These are phyloP conservation scores for Nannospalax galili DNA, from an alignment of 2,113 vertebrate species.

Conservation along the genomic window DNA sequence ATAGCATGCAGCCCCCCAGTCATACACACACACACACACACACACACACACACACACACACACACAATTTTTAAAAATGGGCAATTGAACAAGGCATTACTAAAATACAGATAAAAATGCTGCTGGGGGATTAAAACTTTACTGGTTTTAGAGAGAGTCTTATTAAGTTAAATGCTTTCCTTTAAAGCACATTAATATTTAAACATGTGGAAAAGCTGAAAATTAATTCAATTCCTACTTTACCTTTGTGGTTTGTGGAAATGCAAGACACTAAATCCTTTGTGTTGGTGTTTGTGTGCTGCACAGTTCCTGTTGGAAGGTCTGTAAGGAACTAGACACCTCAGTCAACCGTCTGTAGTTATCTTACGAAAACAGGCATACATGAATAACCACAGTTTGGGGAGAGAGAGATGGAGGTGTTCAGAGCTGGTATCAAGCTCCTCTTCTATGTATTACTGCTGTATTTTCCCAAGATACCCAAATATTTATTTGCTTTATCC, in stretches of 20 bases:
- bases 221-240: neutral
- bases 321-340: neutral
- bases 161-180: slow-evolving; percentile 24
- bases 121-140: neutral
- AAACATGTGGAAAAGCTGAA: neutral
- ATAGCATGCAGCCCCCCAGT: too few species aligned
- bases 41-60: too few species aligned
- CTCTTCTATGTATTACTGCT: neutral
- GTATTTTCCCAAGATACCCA: neutral
- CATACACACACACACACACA: too few species aligned
- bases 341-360: rapidly evolving
- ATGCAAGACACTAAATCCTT: neutral
- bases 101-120: neutral
- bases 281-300: neutral
- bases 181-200: neutral
- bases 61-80: too few species aligned
- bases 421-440: neutral
- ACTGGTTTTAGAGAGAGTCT: neutral
- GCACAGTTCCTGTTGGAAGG: neutral
- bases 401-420: neutral
- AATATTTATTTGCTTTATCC: neutral
- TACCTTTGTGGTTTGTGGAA: neutral
- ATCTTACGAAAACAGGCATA: neutral
- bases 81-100: too few species aligned
- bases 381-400: neutral